Conservation (phyloP, 2,888 invertebrate species). For the Spicauda simplicius region DNA sequence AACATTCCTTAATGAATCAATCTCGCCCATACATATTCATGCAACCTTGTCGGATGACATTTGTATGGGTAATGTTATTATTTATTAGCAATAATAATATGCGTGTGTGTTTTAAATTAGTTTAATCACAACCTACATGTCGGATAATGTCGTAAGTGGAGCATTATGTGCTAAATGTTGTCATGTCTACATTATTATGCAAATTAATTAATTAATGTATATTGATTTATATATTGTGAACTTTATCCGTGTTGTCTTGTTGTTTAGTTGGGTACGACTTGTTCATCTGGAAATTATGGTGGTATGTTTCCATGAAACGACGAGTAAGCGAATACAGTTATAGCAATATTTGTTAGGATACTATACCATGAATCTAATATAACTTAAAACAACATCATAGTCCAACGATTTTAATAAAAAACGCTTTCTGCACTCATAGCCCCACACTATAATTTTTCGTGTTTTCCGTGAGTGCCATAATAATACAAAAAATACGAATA, state of each 20-base stretch:
- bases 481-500: too few relatives aligned
- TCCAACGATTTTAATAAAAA: too few relatives aligned
- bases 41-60: conserved; percentile 44
- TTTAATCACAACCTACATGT: conserved; percentile 22
- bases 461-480: too few relatives aligned
- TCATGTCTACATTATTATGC: conserved; percentile 3
- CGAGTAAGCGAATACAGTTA: too few relatives aligned
- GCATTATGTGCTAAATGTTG: conserved; percentile 17
- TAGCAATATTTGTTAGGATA: too few relatives aligned
- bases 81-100: conserved; percentile 52
- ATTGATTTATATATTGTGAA: neutral
- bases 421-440: too few relatives aligned
- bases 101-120: conserved; percentile 32
- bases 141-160: neutral
- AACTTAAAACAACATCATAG: too few relatives aligned
- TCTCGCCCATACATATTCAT: conserved; percentile 40
- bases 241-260: neutral
- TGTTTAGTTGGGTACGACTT: neutral
- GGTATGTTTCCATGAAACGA: too few relatives aligned
- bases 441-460: too few relatives aligned
- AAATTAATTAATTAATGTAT: neutral
- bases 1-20: conserved; percentile 35
- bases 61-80: conserved; percentile 50
- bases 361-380: too few relatives aligned
- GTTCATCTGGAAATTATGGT: neutral